Conservation (phyloP, 2,888 invertebrate species). For the Galerucella calmariensis region DNA sequence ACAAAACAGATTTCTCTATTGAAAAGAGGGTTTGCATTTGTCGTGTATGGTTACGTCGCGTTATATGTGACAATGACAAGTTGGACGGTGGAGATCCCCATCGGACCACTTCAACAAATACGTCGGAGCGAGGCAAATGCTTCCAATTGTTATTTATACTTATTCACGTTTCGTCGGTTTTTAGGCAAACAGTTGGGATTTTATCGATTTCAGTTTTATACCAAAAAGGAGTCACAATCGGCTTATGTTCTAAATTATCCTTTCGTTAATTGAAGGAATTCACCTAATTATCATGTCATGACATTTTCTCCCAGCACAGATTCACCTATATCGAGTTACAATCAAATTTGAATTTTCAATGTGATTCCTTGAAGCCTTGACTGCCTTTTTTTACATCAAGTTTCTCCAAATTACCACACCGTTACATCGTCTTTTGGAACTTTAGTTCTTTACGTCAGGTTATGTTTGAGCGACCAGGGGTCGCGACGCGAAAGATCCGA, state of each 20-base stretch:
- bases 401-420: too few species aligned
- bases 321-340: too few species aligned
- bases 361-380: too few species aligned
- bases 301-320: too few species aligned
- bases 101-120: slow-evolving; percentile 51
- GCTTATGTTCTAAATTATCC: background rate
- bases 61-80: slow-evolving; percentile 52
- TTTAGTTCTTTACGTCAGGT: too few species aligned
- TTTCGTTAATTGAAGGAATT: background rate
- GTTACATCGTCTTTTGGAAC: too few species aligned
- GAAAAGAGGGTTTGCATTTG: slow-evolving; percentile 47
- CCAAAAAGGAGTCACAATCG: background rate
- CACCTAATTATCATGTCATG: background rate
- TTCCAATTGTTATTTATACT: slow-evolving; percentile 49
- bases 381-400: too few species aligned
- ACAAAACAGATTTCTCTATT: slow-evolving; percentile 44
- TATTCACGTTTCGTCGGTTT: background rate
- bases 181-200: background rate
- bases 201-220: background rate
- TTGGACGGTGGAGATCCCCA: slow-evolving; percentile 48
- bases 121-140: slow-evolving; percentile 47
- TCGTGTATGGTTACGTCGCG: slow-evolving; percentile 43
- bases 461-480: too few species aligned
- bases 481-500: too few species aligned
- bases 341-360: too few species aligned